Base-by-base conservation (phyloP, 35 echinoderm and acorn worm genomes). In the Ptychodera flava region DNA sequence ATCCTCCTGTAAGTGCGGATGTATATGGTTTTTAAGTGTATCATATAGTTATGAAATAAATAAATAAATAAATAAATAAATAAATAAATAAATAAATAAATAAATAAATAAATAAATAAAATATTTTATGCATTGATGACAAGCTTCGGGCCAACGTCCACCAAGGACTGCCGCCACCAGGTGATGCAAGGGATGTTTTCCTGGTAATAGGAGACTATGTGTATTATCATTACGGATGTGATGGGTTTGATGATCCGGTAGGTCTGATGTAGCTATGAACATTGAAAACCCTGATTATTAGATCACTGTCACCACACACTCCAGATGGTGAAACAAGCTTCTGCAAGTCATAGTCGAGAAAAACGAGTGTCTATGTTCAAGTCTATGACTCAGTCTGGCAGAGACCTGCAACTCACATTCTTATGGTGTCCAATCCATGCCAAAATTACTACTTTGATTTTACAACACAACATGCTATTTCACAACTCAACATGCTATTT, bases 141-240 rank as follows among this genome's bases (percentile, higher is more conserved):
- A 64, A 12, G 45, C 22, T 12, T 64, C 6, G 6, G 45, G 22
- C 22, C 6, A 83, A 92, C 76, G 78, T 92, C 16, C 91, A 92
- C 78, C 31, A 33, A 29, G 33, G 32, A 0, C 86, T 92, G 30
- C 76, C 36, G n/a, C 33, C 37, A 32, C 91, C 91, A 75, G 81
- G 89, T 76, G 82, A 88, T 85, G 86, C 33, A 81, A 34, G 64
- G 16, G 34, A 35, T 34, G 78, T 38, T 31, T 77, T 32, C 91
- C 78, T 92, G 35, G 91, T 92, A 34, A 88, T 16, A 27, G 91
- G 91, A 15, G 82, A 77, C 34, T 92, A 89, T 84, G 35, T 78
- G 34, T 92, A 92, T 52, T 92, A 92, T 45, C 91, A 92, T 81
- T 92, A 92, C 35, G 87, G 80, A 28, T 92, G 91, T 85, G 91